Conservation (phyloP, 2,888 invertebrate species). For the Erebia palarica region DNA sequence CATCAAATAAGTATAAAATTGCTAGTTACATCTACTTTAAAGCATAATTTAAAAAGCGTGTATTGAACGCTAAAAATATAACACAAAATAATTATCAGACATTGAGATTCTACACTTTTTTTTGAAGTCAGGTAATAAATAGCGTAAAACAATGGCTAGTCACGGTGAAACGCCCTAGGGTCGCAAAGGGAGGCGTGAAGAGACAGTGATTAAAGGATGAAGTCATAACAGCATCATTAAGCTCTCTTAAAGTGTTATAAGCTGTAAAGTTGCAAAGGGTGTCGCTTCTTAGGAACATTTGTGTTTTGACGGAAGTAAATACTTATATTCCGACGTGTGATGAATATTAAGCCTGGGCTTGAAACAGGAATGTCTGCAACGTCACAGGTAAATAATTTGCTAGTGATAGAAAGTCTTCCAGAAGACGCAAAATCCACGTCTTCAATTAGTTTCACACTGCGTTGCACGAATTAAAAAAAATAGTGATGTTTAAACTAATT, state of each 20-base stretch:
- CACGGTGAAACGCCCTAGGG: slow-evolving; percentile 19
- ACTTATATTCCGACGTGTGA: not conserved
- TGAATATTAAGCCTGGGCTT: not conserved
- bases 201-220: slow-evolving; percentile 40
- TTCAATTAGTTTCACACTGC: too few species aligned
- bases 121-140: not conserved
- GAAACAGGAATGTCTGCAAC: not conserved
- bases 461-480: too few species aligned
- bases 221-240: slow-evolving; percentile 39
- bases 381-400: too few species aligned
- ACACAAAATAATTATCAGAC: too few species aligned
- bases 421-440: not conserved
- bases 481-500: too few species aligned
- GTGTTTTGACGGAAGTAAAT: not conserved
- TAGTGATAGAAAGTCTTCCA: not conserved
- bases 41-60: too few species aligned
- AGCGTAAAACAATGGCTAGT: slow-evolving; percentile 16
- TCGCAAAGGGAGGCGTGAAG: slow-evolving; percentile 31
- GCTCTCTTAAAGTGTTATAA: slow-evolving; percentile 33
- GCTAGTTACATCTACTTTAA: too few species aligned
- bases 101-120: not conserved
- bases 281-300: slow-evolving; percentile 9
- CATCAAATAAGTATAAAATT: too few species aligned
- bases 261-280: slow-evolving; percentile 32
- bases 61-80: too few species aligned